Conservation (phyloP, 1,140 invertebrate species). For the Lithobius niger region DNA sequence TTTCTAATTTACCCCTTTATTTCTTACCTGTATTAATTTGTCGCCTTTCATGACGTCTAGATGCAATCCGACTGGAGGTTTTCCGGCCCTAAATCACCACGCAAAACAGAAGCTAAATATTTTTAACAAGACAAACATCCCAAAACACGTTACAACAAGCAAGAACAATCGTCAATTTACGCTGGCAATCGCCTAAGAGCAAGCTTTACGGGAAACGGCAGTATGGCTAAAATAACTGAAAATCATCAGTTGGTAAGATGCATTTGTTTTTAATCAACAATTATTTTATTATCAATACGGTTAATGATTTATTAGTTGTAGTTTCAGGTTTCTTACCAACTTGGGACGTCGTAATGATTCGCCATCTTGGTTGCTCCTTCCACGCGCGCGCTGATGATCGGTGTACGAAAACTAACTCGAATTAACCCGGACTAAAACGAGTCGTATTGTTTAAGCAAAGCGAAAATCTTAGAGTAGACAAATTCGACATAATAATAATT, state of each 20-base stretch:
- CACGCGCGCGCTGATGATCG: too few relatives aligned
- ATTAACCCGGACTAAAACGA: too few relatives aligned
- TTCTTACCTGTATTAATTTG: slow-evolving; percentile 70
- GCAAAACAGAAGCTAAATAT: too few relatives aligned
- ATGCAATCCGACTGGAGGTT: slow-evolving; percentile 89
- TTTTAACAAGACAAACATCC: too few relatives aligned
- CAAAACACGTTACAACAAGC: too few relatives aligned
- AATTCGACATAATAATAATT: too few relatives aligned
- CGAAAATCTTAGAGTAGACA: too few relatives aligned
- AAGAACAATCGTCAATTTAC: background rate
- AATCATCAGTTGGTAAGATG: background rate
- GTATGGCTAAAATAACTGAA: background rate
- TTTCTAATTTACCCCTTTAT: too few relatives aligned
- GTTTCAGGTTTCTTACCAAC: slow-evolving; percentile 44
- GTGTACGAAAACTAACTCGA: too few relatives aligned
- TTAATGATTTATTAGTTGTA: background rate
- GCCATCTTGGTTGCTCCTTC: too few relatives aligned
- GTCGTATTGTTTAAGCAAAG: too few relatives aligned
- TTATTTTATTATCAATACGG: background rate
- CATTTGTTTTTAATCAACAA: background rate
- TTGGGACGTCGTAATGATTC: slow-evolving; percentile 74
- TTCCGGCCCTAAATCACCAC: slow-evolving; percentile 92
- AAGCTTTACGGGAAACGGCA: background rate
- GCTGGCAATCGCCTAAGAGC: background rate
- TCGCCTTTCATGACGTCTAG: slow-evolving; percentile 95